Evolutionary conservation across 1,140 invertebrate genomes (phyloP).

Genomic region (Cheumatopsyche charites): DNA sequence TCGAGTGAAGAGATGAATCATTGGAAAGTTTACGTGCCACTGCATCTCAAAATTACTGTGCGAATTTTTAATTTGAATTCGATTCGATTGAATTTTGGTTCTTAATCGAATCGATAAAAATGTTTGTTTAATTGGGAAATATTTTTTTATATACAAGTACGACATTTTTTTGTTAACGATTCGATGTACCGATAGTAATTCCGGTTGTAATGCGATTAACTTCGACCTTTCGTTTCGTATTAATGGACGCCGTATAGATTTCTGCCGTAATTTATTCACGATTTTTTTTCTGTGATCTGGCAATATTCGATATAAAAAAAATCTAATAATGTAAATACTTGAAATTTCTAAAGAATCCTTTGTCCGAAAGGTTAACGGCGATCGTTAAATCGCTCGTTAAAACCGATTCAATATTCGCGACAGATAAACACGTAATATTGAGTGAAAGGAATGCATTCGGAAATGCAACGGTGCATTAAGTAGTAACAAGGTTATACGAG

Average conservation of each 20-base stretch:
- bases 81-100: too few species aligned
- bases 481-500: slow-evolving; percentile 2
- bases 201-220: slow-evolving; percentile 14
- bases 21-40: too few species aligned
- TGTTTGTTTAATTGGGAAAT: too few species aligned
- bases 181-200: slow-evolving; percentile 19
- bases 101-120: too few species aligned
- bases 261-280: slow-evolving; percentile 2
- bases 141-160: background rate
- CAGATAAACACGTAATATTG: background rate
- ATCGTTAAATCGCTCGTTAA: too few species aligned
- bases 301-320: background rate
- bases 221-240: slow-evolving; percentile 12
- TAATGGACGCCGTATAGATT: background rate
- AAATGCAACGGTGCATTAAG: slow-evolving; percentile 6
- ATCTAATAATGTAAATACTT: too few species aligned
- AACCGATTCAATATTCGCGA: background rate
- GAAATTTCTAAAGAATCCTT: too few species aligned
- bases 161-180: slow-evolving; percentile 6
- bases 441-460: slow-evolving; percentile 12
- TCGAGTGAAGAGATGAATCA: too few species aligned
- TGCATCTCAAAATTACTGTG: too few species aligned
- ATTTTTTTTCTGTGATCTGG: background rate
- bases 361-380: too few species aligned
- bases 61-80: too few species aligned